Percentiles rank a stretch among this genome's conserved stretches.
These are phyloP conservation scores for Gasteruption jaculator DNA, from an alignment of 2,888 invertebrate species.

Conservation along the genomic window DNA sequence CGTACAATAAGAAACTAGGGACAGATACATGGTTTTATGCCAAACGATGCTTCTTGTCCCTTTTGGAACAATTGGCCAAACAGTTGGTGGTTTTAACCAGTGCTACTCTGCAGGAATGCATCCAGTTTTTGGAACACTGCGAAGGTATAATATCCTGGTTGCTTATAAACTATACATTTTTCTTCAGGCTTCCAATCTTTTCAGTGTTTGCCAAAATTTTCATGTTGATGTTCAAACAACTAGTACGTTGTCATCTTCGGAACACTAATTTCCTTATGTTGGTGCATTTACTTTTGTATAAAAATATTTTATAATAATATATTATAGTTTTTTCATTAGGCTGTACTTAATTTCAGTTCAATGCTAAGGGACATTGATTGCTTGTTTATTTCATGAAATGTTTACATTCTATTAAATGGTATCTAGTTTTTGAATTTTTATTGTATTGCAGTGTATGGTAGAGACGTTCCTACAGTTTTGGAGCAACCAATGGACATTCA, in stretches of 20 bases:
- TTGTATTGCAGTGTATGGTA: constrained; percentile 69
- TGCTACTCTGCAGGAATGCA: constrained; percentile 80
- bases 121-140: constrained; percentile 85
- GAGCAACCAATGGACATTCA: constrained; percentile 76
- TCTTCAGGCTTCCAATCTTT: not conserved
- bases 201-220: not conserved
- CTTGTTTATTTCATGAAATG: too few relatives aligned
- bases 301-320: not conserved
- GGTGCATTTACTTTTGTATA: not conserved
- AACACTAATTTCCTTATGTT: too few relatives aligned
- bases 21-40: constrained; percentile 99
- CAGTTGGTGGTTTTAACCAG: constrained; percentile 87
- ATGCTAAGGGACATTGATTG: too few relatives aligned
- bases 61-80: constrained; percentile 85
- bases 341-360: too few relatives aligned
- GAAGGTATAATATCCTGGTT: constrained; percentile 67
- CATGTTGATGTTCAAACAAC: not conserved
- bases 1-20: constrained; percentile 89
- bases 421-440: not conserved
- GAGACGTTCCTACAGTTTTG: constrained; percentile 76
- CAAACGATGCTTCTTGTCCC: constrained; percentile 91
- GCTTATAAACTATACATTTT: not conserved
- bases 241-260: too few relatives aligned
- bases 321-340: too few relatives aligned
- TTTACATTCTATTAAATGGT: too few relatives aligned